Conservation (phyloP, 2,113 vertebrate genomes). For the Cairina moschata region DNA sequence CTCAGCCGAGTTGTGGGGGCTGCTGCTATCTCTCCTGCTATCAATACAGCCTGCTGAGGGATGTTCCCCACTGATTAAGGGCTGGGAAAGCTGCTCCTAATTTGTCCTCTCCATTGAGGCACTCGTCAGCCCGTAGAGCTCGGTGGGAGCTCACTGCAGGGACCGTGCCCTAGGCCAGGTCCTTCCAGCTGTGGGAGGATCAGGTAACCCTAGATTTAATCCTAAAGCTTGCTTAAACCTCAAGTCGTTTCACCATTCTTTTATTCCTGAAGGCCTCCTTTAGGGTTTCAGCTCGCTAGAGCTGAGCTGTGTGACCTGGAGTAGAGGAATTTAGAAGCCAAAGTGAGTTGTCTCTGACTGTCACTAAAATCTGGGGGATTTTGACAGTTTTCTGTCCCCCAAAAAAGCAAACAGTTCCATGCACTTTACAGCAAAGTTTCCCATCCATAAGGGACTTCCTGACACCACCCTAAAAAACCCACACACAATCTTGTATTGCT, state of each 20-base stretch:
- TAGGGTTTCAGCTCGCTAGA: background rate
- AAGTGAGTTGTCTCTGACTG: background rate
- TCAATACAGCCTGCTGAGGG: accelerated
- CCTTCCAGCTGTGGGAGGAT: background rate
- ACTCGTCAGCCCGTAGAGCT: background rate
- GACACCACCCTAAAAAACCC: background rate
- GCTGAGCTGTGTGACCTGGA: background rate
- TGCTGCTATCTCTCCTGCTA: background rate
- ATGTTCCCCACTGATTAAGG: accelerated
- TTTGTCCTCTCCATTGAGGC: background rate
- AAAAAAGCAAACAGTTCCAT: background rate
- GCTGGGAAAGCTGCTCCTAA: background rate
- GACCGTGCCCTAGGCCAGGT: background rate
- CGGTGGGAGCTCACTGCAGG: background rate
- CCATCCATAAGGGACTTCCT: background rate
- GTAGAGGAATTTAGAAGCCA: background rate
- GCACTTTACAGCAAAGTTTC: background rate
- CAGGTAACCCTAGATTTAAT: background rate
- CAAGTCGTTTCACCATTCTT: background rate
- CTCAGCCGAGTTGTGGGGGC: accelerated
- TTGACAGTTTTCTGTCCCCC: background rate
- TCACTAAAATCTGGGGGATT: background rate
- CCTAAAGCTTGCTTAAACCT: background rate
- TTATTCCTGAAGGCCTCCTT: background rate
- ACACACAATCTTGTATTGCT: background rate